Percentiles rank a stretch among this genome's conserved stretches.
Conservation (phyloP, 2,888 invertebrate species). For the Phyto melanocephala region DNA sequence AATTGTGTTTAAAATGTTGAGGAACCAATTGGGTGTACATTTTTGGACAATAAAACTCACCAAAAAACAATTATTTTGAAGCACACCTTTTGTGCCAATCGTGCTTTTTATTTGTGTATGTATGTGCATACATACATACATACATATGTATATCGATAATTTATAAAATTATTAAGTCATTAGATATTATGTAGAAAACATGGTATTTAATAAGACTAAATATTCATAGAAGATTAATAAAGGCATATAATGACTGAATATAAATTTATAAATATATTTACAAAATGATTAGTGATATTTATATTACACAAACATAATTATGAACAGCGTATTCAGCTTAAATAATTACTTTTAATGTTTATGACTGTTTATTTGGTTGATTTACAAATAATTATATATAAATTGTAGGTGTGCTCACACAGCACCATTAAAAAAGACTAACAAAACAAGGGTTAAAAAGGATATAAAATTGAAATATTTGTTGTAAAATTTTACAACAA, state of each 20-base stretch:
- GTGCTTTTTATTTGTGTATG: slow-evolving; percentile 54
- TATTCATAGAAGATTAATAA: not conserved
- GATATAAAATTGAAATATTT: not conserved
- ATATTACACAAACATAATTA: not conserved
- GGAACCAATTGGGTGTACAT: too few relatives aligned
- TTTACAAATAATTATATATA: not conserved
- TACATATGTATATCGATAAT: slow-evolving; percentile 14
- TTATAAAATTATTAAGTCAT: slow-evolving; percentile 16
- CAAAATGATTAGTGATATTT: not conserved
- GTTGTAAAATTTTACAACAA: too few relatives aligned
- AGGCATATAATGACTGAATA: not conserved
- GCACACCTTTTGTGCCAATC: slow-evolving; percentile 54
- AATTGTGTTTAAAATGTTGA: too few relatives aligned
- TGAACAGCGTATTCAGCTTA: slow-evolving; percentile 21
- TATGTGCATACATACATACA: too few relatives aligned
- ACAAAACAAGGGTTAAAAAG: not conserved
- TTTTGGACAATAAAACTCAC: not conserved
- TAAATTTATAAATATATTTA: slow-evolving; percentile 14
- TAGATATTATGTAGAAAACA: not conserved
- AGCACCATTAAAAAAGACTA: not conserved
- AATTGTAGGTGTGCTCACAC: not conserved
- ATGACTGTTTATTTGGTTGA: slow-evolving; percentile 53
- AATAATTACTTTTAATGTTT: slow-evolving; percentile 28
- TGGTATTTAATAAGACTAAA: too few relatives aligned
- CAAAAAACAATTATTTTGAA: slow-evolving; percentile 44